Base-by-base conservation (phyloP, 1,140 invertebrate genomes). In the Musca domestica region DNA sequence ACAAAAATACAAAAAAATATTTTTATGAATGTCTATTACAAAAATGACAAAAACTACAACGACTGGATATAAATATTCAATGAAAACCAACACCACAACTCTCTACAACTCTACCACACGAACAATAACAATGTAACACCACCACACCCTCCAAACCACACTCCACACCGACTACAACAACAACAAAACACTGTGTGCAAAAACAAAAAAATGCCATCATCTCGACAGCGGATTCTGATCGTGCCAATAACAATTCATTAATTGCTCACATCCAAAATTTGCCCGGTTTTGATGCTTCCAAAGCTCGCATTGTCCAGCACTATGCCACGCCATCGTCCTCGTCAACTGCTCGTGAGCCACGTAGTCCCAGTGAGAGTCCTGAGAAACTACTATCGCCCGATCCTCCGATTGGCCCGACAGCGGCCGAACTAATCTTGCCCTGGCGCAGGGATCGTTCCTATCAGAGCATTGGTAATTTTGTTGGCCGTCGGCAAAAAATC, bases 381-480 rank as follows among this genome's bases (percentile, higher is more conserved):
- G 69, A 71, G 46, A 67, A 67, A 64, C 22, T 70, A 19, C 68
- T 75, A 70, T 75, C 79, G 51, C 77, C 76, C 65, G 85, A 61
- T 61, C 56, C 56, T 17, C 56, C 56, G 56, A 85, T 85, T 81
- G 86, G 76, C 46, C 88, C 89, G 65, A 90, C 89, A 72, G 86
- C 88, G 72, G 87, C 90, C 77, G 90, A 91, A 83, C 85, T 88
- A 77, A 89, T 87, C 71, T 85, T 91, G 80, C 90, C 90, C 72
- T 92, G 90, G 90, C 85, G 89, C 82, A 85, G 89, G 76, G 88
- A 90, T 81, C 86, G 86, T 81, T 87, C 86, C 72, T 81, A 82
- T 74, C 78, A 78, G 72, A 81, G 76, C 75, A 80, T 82, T 77
- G 80, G 80, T 81, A 80, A 80, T 76, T n/a, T n/a, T 69, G 70